These are phyloP conservation scores for Oncorhynchus clarkii DNA, from an alignment of 2,113 vertebrate species.

Conservation along the genomic window DNA sequence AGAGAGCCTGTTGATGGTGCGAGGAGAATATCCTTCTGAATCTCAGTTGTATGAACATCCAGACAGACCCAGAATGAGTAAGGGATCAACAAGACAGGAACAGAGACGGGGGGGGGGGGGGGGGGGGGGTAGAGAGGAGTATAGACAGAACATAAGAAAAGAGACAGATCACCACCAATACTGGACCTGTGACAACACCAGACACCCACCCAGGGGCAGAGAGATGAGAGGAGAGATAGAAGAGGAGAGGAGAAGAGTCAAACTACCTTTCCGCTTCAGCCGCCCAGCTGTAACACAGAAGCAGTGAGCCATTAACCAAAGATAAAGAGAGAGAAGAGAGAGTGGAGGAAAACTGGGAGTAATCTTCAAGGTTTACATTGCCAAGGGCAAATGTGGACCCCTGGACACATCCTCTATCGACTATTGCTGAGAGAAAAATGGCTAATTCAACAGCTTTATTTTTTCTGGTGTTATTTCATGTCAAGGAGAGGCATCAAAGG, in stretches of 20 bases:
- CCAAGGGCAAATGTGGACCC: slow-evolving; percentile 23
- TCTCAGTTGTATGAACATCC: slow-evolving; percentile 23
- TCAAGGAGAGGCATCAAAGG: slow-evolving; percentile 24
- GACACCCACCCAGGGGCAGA: slow-evolving; percentile 27
- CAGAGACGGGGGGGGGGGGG: not conserved
- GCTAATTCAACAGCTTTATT: slow-evolving; percentile 22
- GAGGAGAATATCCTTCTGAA: slow-evolving; percentile 43
- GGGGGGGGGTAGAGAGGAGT: not conserved
- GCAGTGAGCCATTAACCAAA: slow-evolving; percentile 66
- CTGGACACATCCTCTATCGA: slow-evolving; percentile 33
- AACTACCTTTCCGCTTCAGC: slow-evolving; percentile 78
- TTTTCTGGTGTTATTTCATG: slow-evolving; percentile 22
- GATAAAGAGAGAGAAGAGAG: slow-evolving; percentile 40
- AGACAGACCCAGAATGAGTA: slow-evolving; percentile 29
- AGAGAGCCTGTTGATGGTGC: slow-evolving; percentile 41
- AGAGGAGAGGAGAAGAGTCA: slow-evolving; percentile 36
- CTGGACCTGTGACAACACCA: slow-evolving; percentile 29
- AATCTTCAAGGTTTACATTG: slow-evolving; percentile 36
- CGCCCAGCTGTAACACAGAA: slow-evolving; percentile 79
- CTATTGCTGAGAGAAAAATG: slow-evolving; percentile 16
- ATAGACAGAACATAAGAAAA: slow-evolving; percentile 27
- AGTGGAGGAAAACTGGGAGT: slow-evolving; percentile 8
- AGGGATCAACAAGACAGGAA: slow-evolving; percentile 32
- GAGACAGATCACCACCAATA: slow-evolving; percentile 36
- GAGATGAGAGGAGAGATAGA: slow-evolving; percentile 40